phyloP scores from a whole-genome alignment of 2,888 invertebrate genomes.

The Caenorhabditis afra region DNA sequence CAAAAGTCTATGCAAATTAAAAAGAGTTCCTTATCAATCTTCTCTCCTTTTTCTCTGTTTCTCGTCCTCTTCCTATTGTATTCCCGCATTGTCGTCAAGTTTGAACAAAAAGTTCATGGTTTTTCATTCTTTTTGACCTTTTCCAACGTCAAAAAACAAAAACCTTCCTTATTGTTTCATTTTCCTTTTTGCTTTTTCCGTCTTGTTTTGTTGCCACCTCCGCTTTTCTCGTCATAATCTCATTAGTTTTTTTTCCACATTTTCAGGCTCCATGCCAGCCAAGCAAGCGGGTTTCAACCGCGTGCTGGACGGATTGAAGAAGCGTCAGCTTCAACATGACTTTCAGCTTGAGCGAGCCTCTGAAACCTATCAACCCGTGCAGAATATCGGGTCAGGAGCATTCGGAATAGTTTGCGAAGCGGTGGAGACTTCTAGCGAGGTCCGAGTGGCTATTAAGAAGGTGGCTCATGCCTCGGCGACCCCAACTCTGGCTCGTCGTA shows the following conservation, averaged over 20 bases:
- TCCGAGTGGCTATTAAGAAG: conserved; percentile 78
- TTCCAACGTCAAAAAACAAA: conserved; percentile 21
- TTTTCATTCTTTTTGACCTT: conserved; percentile 16
- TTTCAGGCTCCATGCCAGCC: conserved; percentile 57
- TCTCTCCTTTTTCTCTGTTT: conserved; percentile 8
- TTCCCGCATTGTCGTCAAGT: conserved; percentile 1
- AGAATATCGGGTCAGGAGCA: conserved; percentile 78
- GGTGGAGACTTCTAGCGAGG: conserved; percentile 64
- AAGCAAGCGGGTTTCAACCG: conserved; percentile 75
- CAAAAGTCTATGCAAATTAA: conserved; percentile 41
- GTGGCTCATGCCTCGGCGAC: conserved; percentile 79
- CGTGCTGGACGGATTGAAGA: conserved; percentile 76
- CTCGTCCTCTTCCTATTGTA: conserved; percentile 6
- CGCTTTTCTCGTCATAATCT: conserved; percentile 30
- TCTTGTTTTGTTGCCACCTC: conserved; percentile 4
- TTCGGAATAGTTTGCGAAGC: conserved; percentile 79
- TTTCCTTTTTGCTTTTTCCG: too few species aligned
- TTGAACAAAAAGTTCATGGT: conserved; percentile 24
- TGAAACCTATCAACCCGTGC: conserved; percentile 69
- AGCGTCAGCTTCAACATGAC: conserved; percentile 75
- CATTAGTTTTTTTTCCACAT: conserved; percentile 18
- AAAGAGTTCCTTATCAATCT: conserved; percentile 30
- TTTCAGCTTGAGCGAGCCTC: conserved; percentile 74
- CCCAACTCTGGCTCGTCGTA: conserved; percentile 76
- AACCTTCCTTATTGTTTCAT: too few species aligned